Base-by-base conservation (phyloP, 2,797 vertebrate genomes). In the Pseudotriccus pelzelni region DNA sequence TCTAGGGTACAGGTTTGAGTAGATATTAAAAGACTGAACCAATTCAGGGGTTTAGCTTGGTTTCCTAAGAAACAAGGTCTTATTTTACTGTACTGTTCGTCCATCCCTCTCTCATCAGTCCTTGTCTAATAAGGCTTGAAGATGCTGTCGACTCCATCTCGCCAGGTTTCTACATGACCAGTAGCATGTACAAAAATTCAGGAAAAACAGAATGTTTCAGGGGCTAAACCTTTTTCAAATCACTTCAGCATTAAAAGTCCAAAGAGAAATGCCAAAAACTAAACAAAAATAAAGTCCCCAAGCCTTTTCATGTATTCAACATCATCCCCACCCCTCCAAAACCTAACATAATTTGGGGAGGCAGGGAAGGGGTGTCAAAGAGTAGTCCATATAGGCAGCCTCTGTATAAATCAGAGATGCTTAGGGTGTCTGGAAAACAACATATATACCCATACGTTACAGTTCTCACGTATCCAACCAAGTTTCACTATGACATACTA, bases 351-450 rank as follows among this genome's bases (percentile, higher is more conserved):
- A 27, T 0, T 64, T 21, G 19, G 9, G 16, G 17, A 52, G 50
- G 28, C 28, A 52, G 5, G 2, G 2, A 2, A 2, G 2, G 6
- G 6, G 6, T 46, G 28, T 34, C 62, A 46, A 7, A 60, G 23
- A 59, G 2, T 8, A 39, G 6, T 39, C 63, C 27, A 13, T 6
- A 13, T 3, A 58, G 23, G 6, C 5, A 7, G 15, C 13, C 43
- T 62, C 44, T 85, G 14, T 74, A 74, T 25, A 56, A 92, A 59
- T 6, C 64, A 52, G n/a, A 32, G 22, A 73, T 66, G 47, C 27
- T 93, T 41, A 9, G 23, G 23, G 27, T 60, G 14, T 27, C 60
- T 75, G 66, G 47, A 70, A 88, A 92, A 72, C 20, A 52, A 60
- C 34, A 18, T 19, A 27, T 18, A 50, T 7, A 32, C 16, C 39